Conservation (phyloP, 2,113 vertebrate species). For the Aphelocoma coerulescens region DNA sequence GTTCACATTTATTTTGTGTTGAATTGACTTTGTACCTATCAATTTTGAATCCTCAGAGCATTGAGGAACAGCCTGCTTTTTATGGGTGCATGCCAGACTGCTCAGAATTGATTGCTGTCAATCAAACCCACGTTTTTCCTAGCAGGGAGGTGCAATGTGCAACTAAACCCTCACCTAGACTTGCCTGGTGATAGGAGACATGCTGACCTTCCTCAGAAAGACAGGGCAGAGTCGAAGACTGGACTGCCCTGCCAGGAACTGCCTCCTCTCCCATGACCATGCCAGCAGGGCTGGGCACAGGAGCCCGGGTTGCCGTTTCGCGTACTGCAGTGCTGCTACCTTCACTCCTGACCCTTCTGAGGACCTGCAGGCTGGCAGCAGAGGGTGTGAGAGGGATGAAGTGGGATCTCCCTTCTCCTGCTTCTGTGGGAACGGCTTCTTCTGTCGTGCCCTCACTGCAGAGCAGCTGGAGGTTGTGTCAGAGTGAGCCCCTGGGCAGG, state of each 20-base stretch:
- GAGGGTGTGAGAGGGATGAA: neutral
- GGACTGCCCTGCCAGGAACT: neutral
- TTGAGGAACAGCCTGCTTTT: neutral
- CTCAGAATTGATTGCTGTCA: neutral
- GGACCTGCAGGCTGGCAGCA: neutral
- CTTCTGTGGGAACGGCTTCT: neutral
- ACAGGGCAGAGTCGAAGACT: neutral
- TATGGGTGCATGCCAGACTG: neutral
- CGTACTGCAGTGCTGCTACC: neutral
- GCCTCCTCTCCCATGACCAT: accelerated
- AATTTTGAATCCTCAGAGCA: neutral
- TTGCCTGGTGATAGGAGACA: neutral
- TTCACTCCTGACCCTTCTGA: neutral
- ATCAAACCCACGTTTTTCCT: neutral
- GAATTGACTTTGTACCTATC: neutral
- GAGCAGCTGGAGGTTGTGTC: neutral
- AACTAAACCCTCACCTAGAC: neutral
- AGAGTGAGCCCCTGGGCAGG: neutral
- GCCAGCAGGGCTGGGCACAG: neutral
- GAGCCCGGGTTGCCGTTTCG: accelerated
- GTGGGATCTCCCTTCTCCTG: neutral
- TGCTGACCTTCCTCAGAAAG: neutral
- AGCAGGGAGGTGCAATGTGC: neutral
- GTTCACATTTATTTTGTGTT: neutral
- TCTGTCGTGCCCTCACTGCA: accelerated